A percentile compares a stretch with the other conserved stretches of the same genome.
Evolutionary conservation across 2,113 vertebrate genomes (phyloP).

Genomic region (Carettochelys insculpta): DNA sequence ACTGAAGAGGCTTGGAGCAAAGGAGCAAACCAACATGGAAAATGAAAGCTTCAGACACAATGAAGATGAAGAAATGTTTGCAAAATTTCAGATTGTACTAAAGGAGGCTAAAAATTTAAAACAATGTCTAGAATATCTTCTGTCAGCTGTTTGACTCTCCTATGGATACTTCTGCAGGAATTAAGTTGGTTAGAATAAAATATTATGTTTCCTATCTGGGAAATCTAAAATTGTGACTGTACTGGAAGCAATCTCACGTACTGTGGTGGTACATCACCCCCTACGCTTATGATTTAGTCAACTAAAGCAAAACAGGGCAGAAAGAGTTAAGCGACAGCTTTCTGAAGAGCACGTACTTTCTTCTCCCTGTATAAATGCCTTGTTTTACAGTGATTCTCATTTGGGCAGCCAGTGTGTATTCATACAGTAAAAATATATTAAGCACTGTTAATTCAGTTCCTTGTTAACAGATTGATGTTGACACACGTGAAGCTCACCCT

Average conservation of each 20-base stretch:
- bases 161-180: neutral
- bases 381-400: neutral
- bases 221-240: neutral
- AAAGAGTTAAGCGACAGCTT: neutral
- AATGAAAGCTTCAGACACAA: slow-evolving; percentile 11
- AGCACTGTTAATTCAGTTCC: neutral
- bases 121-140: neutral
- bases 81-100: slow-evolving; percentile 23
- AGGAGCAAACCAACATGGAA: slow-evolving; percentile 43
- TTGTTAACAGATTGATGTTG: neutral
- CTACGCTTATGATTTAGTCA: neutral
- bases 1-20: slow-evolving; percentile 53
- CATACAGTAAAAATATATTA: neutral
- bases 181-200: neutral
- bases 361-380: neutral
- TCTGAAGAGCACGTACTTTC: neutral
- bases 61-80: slow-evolving; percentile 17
- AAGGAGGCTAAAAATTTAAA: neutral
- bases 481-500: accelerated
- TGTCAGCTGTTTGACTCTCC: neutral
- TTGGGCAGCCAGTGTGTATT: neutral
- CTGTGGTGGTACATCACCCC: neutral
- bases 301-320: neutral
- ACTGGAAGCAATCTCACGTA: neutral
- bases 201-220: neutral